phyloP scores from a whole-genome alignment of 2,797 vertebrate species.

The Sebastes wilsoni region DNA sequence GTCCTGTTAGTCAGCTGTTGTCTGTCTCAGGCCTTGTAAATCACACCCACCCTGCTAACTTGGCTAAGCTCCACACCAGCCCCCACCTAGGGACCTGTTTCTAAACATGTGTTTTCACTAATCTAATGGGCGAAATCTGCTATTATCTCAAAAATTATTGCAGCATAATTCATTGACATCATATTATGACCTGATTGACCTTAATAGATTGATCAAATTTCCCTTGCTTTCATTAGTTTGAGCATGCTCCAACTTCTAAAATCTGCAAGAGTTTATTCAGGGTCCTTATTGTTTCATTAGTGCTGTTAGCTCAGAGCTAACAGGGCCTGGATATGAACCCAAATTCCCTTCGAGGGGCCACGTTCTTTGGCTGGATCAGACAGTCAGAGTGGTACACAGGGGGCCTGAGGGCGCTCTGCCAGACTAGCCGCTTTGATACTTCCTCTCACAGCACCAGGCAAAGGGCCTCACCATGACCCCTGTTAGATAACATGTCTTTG shows the following conservation, averaged over 20 bases:
- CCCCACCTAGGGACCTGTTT: slow-evolving; percentile 12
- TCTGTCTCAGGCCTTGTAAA: slow-evolving; percentile 63
- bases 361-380: slow-evolving; percentile 70
- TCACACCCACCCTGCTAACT: slow-evolving; percentile 54
- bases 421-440: slow-evolving; percentile 74
- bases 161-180: background rate
- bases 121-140: background rate
- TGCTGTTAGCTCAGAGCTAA: slow-evolving; percentile 34
- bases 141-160: background rate
- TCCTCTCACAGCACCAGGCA: slow-evolving; percentile 69
- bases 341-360: slow-evolving; percentile 61
- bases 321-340: slow-evolving; percentile 52
- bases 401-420: slow-evolving; percentile 66
- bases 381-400: slow-evolving; percentile 64
- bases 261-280: slow-evolving; percentile 39
- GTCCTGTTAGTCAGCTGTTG: slow-evolving; percentile 69
- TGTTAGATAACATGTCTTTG: slow-evolving; percentile 76
- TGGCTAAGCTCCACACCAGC: slow-evolving; percentile 36
- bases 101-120: slow-evolving; percentile 12
- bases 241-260: background rate
- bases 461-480: slow-evolving; percentile 67
- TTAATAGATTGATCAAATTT: background rate
- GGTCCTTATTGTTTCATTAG: slow-evolving; percentile 52
- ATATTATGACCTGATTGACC: background rate
- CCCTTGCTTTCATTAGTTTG: background rate